phyloP scores from a whole-genome alignment of 2,888 invertebrate genomes.

The Ecdyonurus torrentis region DNA sequence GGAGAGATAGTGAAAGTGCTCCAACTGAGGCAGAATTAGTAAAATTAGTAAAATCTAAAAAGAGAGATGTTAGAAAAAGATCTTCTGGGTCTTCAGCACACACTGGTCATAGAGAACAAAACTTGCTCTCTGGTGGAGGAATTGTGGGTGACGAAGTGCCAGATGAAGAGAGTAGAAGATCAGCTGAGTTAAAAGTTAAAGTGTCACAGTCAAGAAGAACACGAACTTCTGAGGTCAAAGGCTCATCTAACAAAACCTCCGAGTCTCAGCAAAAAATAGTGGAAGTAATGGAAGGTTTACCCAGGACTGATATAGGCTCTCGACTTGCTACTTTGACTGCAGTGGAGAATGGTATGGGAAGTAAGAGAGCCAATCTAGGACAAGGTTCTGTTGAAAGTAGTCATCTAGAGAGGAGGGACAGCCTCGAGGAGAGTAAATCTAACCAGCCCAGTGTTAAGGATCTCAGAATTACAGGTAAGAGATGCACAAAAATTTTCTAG shows the following conservation, averaged over 20 bases:
- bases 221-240: background rate
- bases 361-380: background rate
- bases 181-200: conserved; percentile 24
- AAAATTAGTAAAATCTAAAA: conserved; percentile 25
- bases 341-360: background rate
- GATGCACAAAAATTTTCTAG: background rate
- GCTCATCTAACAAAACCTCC: background rate
- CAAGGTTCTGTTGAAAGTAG: background rate
- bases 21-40: background rate
- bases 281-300: no score
- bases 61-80: conserved; percentile 42
- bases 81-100: conserved; percentile 31
- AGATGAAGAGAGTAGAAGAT: conserved; percentile 25
- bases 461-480: conserved; percentile 13
- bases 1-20: background rate
- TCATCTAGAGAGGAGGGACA: background rate
- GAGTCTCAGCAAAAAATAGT: no score
- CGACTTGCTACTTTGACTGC: no score
- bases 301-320: no score
- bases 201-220: conserved; percentile 15
- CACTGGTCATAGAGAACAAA: conserved; percentile 34
- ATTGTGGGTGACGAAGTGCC: conserved; percentile 12
- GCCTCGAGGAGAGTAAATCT: background rate
- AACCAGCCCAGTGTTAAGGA: conserved; percentile 10
- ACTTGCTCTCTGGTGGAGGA: conserved; percentile 25